Evolutionary conservation across 1,140 invertebrate species (phyloP).

Genomic region (Drosophila sp.): DNA sequence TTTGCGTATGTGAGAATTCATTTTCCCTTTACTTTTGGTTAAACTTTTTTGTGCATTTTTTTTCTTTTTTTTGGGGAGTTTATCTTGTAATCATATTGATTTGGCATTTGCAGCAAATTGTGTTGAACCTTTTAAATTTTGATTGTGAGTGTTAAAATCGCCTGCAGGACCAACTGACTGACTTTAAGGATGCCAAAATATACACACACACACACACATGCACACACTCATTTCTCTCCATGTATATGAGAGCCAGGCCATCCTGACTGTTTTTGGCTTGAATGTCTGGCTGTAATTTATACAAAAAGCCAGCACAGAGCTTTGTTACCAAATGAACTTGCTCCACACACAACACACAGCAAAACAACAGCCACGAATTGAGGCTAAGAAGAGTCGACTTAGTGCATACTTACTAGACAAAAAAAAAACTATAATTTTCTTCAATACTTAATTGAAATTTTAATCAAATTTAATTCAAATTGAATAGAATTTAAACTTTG

Average conservation of each 20-base stretch:
- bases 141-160: constrained; percentile 38
- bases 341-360: background rate
- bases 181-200: constrained; percentile 44
- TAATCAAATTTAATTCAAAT: no score
- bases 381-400: constrained; percentile 1
- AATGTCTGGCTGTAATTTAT: constrained; percentile 59
- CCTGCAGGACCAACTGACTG: constrained; percentile 24
- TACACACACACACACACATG: constrained; percentile 20
- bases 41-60: constrained; percentile 22
- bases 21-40: background rate
- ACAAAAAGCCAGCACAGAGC: constrained; percentile 48
- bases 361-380: background rate
- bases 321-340: constrained; percentile 59
- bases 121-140: constrained; percentile 36
- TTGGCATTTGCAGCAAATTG: constrained; percentile 49
- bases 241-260: constrained; percentile 15
- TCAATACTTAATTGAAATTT: no score
- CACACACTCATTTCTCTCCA: constrained; percentile 24
- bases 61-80: constrained; percentile 31
- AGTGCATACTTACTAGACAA: background rate
- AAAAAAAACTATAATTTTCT: no score
- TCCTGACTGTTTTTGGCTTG: constrained; percentile 18
- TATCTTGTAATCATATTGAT: constrained; percentile 60
- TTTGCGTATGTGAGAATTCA: constrained; percentile 46
- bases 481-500: no score